A percentile compares a stretch with the other conserved stretches of the same genome.
Evolutionary conservation across 2,113 vertebrate genomes (phyloP).

Genomic region (Progne subis): DNA sequence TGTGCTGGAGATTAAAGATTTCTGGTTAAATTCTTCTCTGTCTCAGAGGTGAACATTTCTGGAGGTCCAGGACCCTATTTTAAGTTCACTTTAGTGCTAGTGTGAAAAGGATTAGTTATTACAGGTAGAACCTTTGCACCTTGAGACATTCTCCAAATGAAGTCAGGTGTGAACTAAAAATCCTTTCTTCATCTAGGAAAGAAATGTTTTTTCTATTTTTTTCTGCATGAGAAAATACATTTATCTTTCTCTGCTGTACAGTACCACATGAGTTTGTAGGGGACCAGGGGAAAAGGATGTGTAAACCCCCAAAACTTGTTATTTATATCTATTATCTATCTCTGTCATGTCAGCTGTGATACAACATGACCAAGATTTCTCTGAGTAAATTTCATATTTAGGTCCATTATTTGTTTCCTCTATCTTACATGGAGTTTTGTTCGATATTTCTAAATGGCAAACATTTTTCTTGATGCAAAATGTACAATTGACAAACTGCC

Average conservation of each 20-base stretch:
- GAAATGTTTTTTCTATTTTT: background rate
- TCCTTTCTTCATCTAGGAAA: background rate
- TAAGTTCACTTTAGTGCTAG: background rate
- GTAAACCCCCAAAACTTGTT: background rate
- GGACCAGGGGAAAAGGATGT: background rate
- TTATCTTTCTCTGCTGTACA: background rate
- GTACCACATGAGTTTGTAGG: background rate
- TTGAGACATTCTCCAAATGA: background rate
- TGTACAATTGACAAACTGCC: background rate
- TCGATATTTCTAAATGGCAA: background rate
- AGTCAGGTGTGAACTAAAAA: background rate
- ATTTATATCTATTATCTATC: background rate
- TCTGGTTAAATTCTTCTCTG: background rate
- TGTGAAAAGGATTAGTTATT: background rate
- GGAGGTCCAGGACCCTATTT: background rate
- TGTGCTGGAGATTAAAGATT: background rate
- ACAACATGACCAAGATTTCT: background rate
- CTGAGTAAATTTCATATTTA: background rate
- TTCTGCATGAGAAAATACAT: background rate
- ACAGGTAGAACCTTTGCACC: background rate
- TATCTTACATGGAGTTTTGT: background rate
- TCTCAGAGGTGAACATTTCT: background rate
- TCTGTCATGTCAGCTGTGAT: background rate
- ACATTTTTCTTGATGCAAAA: constrained; percentile 2
- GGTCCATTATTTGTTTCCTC: background rate